A percentile compares a stretch with the other conserved stretches of the same genome.
phyloP scores from a whole-genome alignment of 2,113 vertebrate species.

The Ophiodon elongatus region DNA sequence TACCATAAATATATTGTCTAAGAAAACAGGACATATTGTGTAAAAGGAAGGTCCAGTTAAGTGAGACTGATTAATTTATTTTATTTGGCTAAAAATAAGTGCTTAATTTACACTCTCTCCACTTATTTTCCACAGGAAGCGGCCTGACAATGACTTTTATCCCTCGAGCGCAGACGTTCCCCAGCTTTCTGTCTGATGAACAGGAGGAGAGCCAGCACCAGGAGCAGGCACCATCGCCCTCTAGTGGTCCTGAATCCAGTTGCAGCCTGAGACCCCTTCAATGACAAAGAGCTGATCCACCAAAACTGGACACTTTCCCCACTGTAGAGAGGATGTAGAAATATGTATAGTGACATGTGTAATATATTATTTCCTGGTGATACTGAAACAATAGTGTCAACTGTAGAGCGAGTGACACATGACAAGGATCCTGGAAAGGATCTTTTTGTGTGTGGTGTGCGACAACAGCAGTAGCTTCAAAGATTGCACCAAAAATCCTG shows the following conservation, averaged over 20 bases:
- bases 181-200: constrained; percentile 91
- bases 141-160: constrained; percentile 89
- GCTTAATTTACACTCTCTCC: background rate
- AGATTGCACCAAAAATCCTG: constrained; percentile 73
- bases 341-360: constrained; percentile 80
- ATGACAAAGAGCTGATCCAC: constrained; percentile 84
- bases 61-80: background rate
- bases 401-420: constrained; percentile 62
- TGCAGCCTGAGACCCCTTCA: constrained; percentile 90
- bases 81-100: background rate
- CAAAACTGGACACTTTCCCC: constrained; percentile 79
- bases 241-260: constrained; percentile 89
- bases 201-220: constrained; percentile 72
- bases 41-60: background rate
- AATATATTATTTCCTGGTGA: constrained; percentile 73
- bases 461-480: constrained; percentile 70
- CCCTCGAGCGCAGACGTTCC: constrained; percentile 95
- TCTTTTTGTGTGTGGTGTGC: constrained; percentile 56
- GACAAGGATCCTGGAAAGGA: constrained; percentile 39
- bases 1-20: background rate
- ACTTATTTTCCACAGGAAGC: constrained; percentile 79
- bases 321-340: constrained; percentile 78
- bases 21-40: constrained; percentile 5
- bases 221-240: constrained; percentile 88
- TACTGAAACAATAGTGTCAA: constrained; percentile 67